Base-by-base conservation (phyloP, 2,888 invertebrate genomes). In the Rambutsinella grinnellia region DNA sequence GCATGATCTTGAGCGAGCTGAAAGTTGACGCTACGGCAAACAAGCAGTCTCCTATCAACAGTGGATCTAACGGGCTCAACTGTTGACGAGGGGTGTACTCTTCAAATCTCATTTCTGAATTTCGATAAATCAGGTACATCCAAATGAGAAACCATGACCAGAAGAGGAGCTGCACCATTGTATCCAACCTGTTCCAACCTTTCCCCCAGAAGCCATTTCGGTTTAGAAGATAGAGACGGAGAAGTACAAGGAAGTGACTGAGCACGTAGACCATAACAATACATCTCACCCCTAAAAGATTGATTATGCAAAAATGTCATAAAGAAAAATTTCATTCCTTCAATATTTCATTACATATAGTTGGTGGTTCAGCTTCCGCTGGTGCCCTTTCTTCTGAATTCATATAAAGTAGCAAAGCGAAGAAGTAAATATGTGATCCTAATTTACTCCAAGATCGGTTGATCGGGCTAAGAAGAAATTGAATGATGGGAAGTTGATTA, bases 21-120 rank as follows among this genome's bases (percentile, higher is more conserved):
- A 92, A 89, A 78, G 92, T 90, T 15, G 91, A 90, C 3, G 91
- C 92, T 13, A 92, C 85, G 54, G 91, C 90, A 85, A 91, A 91
- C 56, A 91, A 88, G 56, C 91, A 91, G 86, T 92, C 92, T 3
- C 90, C 90, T 21, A 92, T 86, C 63, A 92, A 85, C 8, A 90
- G 88, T 0, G 91, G 91, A 85, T 92, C 92, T 78, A 90, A 87
- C 84, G 89, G 88, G 82, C 89, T 87, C 92, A 92, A 92, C 85
- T 89, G 90, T 86, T 91, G 91, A 68, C 68, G 49, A n/a, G 36
- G 92, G 87, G 84, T 90, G 91, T 84, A 90, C 85, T 69, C 88
- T 87, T 1, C 84, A 24, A 23, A 65, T 13, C 23, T 44, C 44
- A 36, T 24, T 46, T 46, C 2, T 2, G 1, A 5, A 17, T 56